Evolutionary conservation across 1,140 invertebrate genomes (phyloP).

Genomic region (Zaprionus tsacasi): DNA sequence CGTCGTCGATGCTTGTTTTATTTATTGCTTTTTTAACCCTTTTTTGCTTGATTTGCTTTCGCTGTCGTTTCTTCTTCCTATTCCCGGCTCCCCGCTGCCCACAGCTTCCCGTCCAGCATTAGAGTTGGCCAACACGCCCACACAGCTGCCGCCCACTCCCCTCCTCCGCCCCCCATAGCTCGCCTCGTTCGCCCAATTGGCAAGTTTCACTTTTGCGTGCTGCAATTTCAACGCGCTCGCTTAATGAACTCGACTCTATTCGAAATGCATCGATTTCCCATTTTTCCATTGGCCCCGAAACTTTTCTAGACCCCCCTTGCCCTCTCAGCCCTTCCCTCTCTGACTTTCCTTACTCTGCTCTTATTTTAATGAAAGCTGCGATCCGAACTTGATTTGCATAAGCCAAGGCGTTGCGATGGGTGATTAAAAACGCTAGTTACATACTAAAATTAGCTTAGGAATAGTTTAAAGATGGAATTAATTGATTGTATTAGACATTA

Average conservation of each 20-base stretch:
- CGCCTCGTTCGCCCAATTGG: constrained; percentile 17
- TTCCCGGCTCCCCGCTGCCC: constrained; percentile 1
- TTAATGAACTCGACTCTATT: constrained; percentile 71
- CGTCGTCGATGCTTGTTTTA: constrained; percentile 78
- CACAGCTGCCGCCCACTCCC: background rate
- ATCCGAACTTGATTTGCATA: constrained; percentile 32
- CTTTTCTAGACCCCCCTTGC: background rate
- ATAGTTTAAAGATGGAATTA: background rate
- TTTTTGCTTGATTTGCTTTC: constrained; percentile 71
- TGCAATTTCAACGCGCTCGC: constrained; percentile 48
- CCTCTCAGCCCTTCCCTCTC: background rate
- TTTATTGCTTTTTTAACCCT: constrained; percentile 83
- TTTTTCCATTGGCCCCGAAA: constrained; percentile 41
- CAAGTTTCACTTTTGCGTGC: constrained; percentile 66
- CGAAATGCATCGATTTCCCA: constrained; percentile 70
- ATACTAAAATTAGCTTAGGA: background rate
- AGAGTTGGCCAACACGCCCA: constrained; percentile 28
- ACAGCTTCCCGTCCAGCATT: constrained; percentile 23
- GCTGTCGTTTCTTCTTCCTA: constrained; percentile 44
- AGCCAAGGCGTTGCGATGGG: background rate
- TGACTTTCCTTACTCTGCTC: background rate
- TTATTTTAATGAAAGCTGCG: constrained; percentile 60
- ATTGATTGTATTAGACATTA: constrained; percentile 1
- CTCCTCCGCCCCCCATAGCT: background rate
- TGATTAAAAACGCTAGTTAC: background rate